phyloP scores from a whole-genome alignment of 1,140 invertebrate genomes.

The Zelostemma sp. region DNA sequence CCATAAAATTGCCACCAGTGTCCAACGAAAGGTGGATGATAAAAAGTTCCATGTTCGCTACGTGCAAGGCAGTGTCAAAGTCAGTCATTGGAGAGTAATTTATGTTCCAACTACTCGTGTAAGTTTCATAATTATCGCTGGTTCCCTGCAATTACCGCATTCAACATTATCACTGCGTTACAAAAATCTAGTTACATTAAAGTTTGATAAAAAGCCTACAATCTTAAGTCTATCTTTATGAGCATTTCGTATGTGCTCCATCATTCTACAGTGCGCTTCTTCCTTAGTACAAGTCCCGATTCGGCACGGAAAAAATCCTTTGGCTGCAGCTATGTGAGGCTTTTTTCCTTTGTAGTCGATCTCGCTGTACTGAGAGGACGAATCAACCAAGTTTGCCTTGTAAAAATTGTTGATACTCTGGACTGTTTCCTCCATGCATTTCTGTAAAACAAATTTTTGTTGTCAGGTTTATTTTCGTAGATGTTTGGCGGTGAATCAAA shows the following conservation, averaged over 20 bases:
- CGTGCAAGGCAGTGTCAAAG: constrained; percentile 41
- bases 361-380: constrained; percentile 20
- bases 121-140: constrained; percentile 12
- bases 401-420: background rate
- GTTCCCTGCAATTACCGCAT: constrained; percentile 5
- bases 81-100: constrained; percentile 8
- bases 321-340: constrained; percentile 25
- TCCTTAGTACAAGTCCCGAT: constrained; percentile 37
- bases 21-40: constrained; percentile 48
- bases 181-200: too few relatives aligned
- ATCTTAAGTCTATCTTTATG: constrained; percentile 38
- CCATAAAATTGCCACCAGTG: constrained; percentile 28
- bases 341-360: constrained; percentile 4
- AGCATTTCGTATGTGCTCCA: constrained; percentile 45
- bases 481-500: too few relatives aligned
- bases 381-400: background rate
- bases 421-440: background rate
- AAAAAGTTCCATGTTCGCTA: constrained; percentile 55
- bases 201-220: constrained; percentile 24
- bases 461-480: too few relatives aligned
- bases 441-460: constrained; percentile 1
- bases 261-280: constrained; percentile 37
- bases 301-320: constrained; percentile 36
- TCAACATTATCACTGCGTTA: too few relatives aligned
- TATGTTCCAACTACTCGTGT: constrained; percentile 28